Conservation (phyloP, 2,888 invertebrate species). For the Cryptus armator region DNA sequence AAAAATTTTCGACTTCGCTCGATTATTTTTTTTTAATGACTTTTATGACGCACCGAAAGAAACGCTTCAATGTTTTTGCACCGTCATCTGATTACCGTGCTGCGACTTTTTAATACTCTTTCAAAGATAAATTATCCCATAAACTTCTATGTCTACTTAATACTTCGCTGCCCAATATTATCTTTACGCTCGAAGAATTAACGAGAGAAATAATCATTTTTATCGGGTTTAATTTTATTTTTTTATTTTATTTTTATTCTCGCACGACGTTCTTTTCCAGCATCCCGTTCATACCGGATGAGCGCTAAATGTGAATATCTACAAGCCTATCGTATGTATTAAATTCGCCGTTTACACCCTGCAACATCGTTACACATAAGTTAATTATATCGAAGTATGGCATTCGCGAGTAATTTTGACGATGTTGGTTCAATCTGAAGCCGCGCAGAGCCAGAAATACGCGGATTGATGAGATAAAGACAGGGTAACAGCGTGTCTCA, state of each 20-base stretch:
- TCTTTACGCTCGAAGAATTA: background rate
- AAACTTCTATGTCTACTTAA: background rate
- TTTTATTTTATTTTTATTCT: background rate
- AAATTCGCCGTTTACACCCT: slow-evolving; percentile 14
- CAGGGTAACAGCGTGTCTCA: slow-evolving; percentile 44
- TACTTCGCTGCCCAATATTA: background rate
- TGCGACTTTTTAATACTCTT: background rate
- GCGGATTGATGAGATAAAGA: background rate
- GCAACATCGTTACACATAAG: background rate
- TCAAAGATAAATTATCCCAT: background rate
- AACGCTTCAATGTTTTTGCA: background rate
- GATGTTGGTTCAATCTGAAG: background rate
- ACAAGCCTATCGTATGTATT: slow-evolving; percentile 1
- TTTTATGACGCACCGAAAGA: background rate
- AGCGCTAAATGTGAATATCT: background rate
- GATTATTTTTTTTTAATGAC: background rate
- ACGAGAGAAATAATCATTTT: background rate
- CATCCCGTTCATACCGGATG: slow-evolving; percentile 27
- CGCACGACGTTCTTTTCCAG: background rate
- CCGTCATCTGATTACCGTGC: background rate
- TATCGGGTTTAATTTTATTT: background rate
- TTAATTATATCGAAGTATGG: slow-evolving; percentile 25
- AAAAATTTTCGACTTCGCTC: background rate
- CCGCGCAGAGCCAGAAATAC: background rate
- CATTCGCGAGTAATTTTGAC: slow-evolving; percentile 33